A percentile compares a stretch with the other conserved stretches of the same genome.
These are phyloP conservation scores for Rhynchomys soricoides DNA, from an alignment of 2,113 vertebrate species.

Conservation along the genomic window DNA sequence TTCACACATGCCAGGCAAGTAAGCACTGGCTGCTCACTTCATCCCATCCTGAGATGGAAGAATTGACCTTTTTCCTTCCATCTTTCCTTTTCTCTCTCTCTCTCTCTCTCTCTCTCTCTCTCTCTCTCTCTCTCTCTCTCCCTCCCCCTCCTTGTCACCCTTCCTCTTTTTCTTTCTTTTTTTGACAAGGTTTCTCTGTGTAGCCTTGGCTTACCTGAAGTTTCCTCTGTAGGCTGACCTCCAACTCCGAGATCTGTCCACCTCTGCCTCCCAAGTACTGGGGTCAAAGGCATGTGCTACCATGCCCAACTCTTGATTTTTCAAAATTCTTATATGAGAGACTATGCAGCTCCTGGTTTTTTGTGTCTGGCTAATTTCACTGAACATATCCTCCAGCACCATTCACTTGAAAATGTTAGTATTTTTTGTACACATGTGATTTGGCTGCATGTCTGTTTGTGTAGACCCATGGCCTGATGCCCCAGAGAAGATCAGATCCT, in stretches of 20 bases:
- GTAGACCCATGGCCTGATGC: no score
- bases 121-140: background rate
- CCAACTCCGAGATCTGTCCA: background rate
- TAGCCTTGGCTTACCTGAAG: background rate
- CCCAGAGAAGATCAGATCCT: no score
- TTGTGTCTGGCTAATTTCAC: no score
- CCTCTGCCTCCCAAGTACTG: background rate
- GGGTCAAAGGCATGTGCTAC: background rate
- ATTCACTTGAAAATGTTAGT: no score
- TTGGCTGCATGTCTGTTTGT: no score
- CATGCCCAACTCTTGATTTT: background rate
- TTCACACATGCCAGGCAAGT: background rate
- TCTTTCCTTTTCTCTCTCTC: accelerated
- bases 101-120: background rate
- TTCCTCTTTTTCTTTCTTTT: background rate
- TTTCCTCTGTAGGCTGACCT: background rate
- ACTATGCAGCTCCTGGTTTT: background rate
- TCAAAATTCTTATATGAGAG: background rate
- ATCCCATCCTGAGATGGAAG: background rate
- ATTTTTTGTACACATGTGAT: no score
- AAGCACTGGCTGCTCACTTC: background rate
- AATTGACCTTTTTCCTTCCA: no score
- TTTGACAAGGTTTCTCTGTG: background rate
- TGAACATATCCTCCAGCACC: no score
- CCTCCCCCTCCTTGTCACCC: background rate